These are phyloP conservation scores for Drepana arcuata DNA, from an alignment of 1,140 invertebrate genomes.

Conservation along the genomic window DNA sequence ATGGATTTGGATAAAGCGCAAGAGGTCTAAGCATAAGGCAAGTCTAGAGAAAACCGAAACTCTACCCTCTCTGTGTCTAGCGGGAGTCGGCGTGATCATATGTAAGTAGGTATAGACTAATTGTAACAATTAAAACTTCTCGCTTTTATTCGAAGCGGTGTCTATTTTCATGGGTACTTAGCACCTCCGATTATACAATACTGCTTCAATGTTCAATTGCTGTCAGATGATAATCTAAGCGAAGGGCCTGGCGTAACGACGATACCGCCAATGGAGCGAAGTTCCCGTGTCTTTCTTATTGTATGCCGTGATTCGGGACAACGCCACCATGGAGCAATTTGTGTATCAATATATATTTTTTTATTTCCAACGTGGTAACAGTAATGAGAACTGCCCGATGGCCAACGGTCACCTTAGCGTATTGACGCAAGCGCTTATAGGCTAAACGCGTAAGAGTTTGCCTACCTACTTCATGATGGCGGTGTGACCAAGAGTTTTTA, in stretches of 20 bases:
- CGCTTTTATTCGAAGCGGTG: too few species aligned
- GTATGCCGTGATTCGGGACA: slow-evolving; percentile 49
- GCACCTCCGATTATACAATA: too few species aligned
- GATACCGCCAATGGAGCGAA: slow-evolving; percentile 61
- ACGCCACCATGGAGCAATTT: slow-evolving; percentile 23
- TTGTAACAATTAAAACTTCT: too few species aligned
- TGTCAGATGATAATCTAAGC: slow-evolving; percentile 23
- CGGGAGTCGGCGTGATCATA: background rate
- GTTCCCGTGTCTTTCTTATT: slow-evolving; percentile 60
- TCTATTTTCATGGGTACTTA: too few species aligned
- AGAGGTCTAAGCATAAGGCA: too few species aligned
- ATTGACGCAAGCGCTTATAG: too few species aligned
- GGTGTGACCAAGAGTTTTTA: background rate
- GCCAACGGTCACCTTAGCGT: too few species aligned
- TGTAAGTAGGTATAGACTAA: background rate
- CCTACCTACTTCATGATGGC: too few species aligned
- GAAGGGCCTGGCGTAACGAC: slow-evolving; percentile 45
- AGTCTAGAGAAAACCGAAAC: background rate
- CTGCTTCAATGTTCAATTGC: too few species aligned
- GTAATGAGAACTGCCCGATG: background rate
- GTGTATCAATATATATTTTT: background rate
- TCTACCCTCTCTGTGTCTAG: background rate
- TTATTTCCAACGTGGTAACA: background rate
- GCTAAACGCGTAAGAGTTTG: too few species aligned
- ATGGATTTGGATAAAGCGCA: too few species aligned